Percentiles rank a stretch among this genome's conserved stretches.
Conservation (phyloP, 2,113 vertebrate species). For the Scopus umbretta region DNA sequence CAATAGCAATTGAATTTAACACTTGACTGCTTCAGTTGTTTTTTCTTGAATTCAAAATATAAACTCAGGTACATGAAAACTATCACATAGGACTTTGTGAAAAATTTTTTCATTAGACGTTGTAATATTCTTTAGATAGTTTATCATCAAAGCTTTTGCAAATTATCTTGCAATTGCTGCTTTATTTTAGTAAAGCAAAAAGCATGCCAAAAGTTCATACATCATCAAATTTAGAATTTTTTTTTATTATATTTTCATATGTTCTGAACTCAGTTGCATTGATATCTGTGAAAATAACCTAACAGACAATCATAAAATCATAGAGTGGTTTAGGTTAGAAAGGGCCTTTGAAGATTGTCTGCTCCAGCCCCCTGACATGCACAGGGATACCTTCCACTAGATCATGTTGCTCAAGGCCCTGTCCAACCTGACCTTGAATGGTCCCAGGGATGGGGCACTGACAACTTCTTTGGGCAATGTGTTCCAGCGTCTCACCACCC, state of each 20-base stretch:
- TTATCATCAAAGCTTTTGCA: neutral
- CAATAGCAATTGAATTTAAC: neutral
- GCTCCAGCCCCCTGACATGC: neutral
- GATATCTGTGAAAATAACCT: neutral
- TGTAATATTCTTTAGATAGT: neutral
- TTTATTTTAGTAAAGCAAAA: neutral
- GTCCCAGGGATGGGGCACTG: neutral
- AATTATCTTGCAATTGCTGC: neutral
- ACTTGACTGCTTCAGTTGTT: neutral
- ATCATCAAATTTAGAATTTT: neutral
- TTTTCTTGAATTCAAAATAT: neutral
- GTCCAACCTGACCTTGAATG: fast-evolving
- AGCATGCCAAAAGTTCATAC: neutral
- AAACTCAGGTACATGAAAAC: neutral
- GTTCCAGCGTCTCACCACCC: neutral
- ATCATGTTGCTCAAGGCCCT: neutral
- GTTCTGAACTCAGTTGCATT: neutral
- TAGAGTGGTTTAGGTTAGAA: neutral
- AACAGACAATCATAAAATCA: neutral
- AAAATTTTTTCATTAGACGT: neutral
- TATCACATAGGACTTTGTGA: neutral
- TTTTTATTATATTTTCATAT: fast-evolving
- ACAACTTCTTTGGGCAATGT: neutral
- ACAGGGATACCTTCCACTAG: neutral
- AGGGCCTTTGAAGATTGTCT: neutral